Percentiles rank a stretch among this genome's conserved stretches.
phyloP scores from a whole-genome alignment of 2,888 invertebrate species.

The Leptinotarsa haldemani region DNA sequence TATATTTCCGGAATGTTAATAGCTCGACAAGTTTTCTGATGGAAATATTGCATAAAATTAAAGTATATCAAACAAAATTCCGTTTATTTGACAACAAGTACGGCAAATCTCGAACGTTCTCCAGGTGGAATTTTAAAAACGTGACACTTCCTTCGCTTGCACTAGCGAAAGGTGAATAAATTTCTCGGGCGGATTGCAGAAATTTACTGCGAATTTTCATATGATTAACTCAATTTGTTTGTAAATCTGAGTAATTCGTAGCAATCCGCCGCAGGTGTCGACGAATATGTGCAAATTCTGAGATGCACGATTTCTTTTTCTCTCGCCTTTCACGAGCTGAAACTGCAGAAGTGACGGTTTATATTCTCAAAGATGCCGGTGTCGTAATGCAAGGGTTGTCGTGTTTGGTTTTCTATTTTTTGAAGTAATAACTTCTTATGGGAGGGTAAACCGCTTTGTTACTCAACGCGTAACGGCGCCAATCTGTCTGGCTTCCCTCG shows the following conservation, averaged over 20 bases:
- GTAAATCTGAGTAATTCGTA: constrained; percentile 50
- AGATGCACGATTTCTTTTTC: constrained; percentile 39
- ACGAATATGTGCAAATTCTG: constrained; percentile 36
- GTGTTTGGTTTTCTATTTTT: not conserved
- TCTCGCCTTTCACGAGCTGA: not conserved
- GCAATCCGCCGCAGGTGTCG: constrained; percentile 54
- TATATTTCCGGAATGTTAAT: constrained; percentile 17
- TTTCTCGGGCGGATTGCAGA: constrained; percentile 31
- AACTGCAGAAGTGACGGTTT: not conserved
- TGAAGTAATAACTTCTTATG: too few species aligned
- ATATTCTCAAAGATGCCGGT: not conserved
- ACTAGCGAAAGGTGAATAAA: constrained; percentile 23
- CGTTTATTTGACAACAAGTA: constrained; percentile 34
- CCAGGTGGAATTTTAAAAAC: constrained; percentile 28
- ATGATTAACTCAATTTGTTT: constrained; percentile 59
- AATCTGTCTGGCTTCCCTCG: too few species aligned
- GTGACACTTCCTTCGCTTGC: constrained; percentile 29
- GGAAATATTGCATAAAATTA: constrained; percentile 34
- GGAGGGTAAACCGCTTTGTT: too few species aligned
- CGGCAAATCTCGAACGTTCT: constrained; percentile 10
- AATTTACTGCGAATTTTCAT: constrained; percentile 53
- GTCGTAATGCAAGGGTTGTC: not conserved
- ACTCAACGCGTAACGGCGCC: too few species aligned
- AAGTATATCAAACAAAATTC: constrained; percentile 32
- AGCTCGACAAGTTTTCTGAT: not conserved